A percentile compares a stretch with the other conserved stretches of the same genome.
These are phyloP conservation scores for Perognathus longimembris DNA, from an alignment of 2,113 vertebrate genomes.

Conservation along the genomic window DNA sequence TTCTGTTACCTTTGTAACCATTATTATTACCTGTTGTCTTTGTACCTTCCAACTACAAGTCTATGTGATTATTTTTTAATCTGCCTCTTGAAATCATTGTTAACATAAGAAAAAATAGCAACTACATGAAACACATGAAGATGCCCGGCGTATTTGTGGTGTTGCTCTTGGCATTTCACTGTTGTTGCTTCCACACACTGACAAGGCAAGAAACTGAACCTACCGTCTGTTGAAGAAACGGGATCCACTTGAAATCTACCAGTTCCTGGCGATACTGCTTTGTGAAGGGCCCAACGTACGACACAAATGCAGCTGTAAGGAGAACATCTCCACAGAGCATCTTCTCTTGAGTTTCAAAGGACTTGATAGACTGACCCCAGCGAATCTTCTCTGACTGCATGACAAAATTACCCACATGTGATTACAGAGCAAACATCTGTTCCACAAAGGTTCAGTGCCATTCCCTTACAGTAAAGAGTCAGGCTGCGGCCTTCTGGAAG, in stretches of 20 bases:
- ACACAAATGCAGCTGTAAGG: slow-evolving; percentile 88
- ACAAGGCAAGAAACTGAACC: not conserved
- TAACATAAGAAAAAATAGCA: slow-evolving; percentile 39
- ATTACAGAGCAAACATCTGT: not conserved
- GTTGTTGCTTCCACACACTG: not conserved
- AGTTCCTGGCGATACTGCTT: slow-evolving; percentile 86
- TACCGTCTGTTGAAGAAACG: slow-evolving; percentile 88
- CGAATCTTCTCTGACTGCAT: slow-evolving; percentile 89
- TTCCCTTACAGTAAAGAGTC: not conserved
- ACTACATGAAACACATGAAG: not conserved
- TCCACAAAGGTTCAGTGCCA: not conserved
- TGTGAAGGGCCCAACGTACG: slow-evolving; percentile 89
- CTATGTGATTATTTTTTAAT: not conserved
- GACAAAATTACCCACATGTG: slow-evolving; percentile 40
- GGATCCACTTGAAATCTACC: slow-evolving; percentile 85
- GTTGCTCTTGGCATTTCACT: not conserved
- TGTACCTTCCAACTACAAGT: not conserved
- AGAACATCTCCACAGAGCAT: slow-evolving; percentile 88
- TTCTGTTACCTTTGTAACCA: slow-evolving; percentile 27
- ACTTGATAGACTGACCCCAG: slow-evolving; percentile 86
- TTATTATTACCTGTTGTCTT: no score
- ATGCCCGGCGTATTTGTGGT: rapidly evolving
- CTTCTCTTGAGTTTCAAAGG: slow-evolving; percentile 88
- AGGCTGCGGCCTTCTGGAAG: not conserved
- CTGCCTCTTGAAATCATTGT: not conserved